Conservation (phyloP, 2,888 invertebrate genomes). For the Psylliodes chrysocephalus region DNA sequence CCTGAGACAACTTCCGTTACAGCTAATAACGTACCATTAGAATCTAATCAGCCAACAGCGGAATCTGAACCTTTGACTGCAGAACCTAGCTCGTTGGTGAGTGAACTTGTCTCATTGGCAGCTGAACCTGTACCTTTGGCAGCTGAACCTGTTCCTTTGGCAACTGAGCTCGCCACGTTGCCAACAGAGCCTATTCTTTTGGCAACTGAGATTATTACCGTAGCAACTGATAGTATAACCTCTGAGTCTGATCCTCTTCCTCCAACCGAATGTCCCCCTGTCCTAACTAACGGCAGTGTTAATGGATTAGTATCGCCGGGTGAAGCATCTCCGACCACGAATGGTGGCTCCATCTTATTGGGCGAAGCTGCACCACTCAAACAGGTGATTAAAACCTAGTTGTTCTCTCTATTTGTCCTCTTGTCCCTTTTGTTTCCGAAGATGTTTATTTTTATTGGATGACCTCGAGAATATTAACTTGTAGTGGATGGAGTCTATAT, state of each 20-base stretch:
- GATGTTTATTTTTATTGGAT: slow-evolving; percentile 19
- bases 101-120: too few species aligned
- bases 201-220: slow-evolving; percentile 40
- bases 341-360: slow-evolving; percentile 55
- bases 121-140: too few species aligned
- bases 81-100: too few species aligned
- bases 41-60: too few species aligned
- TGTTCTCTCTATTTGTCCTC: slow-evolving; percentile 17
- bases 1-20: slow-evolving; percentile 19
- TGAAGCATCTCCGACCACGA: slow-evolving; percentile 52
- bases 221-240: slow-evolving; percentile 48
- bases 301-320: slow-evolving; percentile 60
- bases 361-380: slow-evolving; percentile 68
- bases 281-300: slow-evolving; percentile 61
- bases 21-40: background rate
- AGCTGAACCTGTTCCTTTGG: slow-evolving; percentile 18
- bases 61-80: too few species aligned
- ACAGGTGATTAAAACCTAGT: slow-evolving; percentile 56
- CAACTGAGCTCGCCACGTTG: slow-evolving; percentile 9
- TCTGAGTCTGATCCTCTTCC: slow-evolving; percentile 40
- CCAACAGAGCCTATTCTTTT: background rate
- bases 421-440: slow-evolving; percentile 7
- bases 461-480: slow-evolving; percentile 12
- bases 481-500: slow-evolving; percentile 8
- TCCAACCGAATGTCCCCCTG: slow-evolving; percentile 47